Conservation (phyloP, 1,140 invertebrate species). For the Pogonognathellus flavescens region DNA sequence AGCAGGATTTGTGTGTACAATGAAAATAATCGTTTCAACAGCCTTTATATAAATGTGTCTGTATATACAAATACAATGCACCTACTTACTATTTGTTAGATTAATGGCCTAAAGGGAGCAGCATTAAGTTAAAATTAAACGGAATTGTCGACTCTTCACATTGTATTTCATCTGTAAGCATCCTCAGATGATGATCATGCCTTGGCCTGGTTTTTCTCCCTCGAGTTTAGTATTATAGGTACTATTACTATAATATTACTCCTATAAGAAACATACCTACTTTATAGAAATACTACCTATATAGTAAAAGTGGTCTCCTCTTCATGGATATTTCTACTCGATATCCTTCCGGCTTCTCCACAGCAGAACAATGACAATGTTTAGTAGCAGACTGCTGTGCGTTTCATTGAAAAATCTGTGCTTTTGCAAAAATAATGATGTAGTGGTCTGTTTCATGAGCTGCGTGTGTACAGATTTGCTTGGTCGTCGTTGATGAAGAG, state of each 20-base stretch:
- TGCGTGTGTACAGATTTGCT: background rate
- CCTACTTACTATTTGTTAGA: background rate
- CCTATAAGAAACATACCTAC: no score
- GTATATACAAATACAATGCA: no score
- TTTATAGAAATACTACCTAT: no score
- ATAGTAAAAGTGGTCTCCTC: background rate
- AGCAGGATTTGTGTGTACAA: no score
- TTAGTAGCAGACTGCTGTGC: no score
- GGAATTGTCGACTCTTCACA: background rate
- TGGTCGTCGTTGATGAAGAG: conserved; percentile 12
- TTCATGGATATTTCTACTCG: background rate
- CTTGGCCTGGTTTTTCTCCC: background rate
- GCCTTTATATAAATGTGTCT: no score
- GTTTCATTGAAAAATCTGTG: conserved; percentile 36
- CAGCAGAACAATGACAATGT: background rate
- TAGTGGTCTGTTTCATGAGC: background rate
- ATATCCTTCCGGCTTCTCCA: background rate
- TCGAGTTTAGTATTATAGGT: background rate
- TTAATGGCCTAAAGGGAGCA: background rate
- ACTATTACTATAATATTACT: background rate
- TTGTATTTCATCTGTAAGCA: background rate
- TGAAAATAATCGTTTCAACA: no score
- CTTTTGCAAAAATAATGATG: conserved; percentile 37
- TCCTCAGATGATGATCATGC: background rate
- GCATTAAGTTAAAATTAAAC: background rate